These are phyloP conservation scores for Pseudomyrmex cubaensis DNA, from an alignment of 1,140 invertebrate species.

Conservation along the genomic window DNA sequence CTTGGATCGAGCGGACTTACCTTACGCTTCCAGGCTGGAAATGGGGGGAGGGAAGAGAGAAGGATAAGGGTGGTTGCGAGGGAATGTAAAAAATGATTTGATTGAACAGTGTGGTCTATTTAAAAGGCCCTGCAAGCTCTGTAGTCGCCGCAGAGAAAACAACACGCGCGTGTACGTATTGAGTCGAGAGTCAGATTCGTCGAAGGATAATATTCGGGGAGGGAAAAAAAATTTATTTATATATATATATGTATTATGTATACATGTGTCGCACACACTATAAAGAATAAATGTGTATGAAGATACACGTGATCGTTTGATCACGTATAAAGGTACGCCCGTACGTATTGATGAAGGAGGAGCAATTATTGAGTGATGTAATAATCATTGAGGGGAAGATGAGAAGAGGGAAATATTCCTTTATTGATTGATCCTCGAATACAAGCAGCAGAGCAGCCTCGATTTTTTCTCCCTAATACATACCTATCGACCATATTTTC, in stretches of 20 bases:
- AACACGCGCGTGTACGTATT: constrained; percentile 23
- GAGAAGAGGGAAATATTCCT: neutral
- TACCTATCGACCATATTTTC: constrained; percentile 27
- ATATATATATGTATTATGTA: neutral
- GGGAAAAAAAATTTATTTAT: neutral
- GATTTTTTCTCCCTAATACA: neutral
- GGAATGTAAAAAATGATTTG: constrained; percentile 37
- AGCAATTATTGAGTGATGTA: constrained; percentile 6
- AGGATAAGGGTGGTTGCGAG: neutral
- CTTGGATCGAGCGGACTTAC: constrained; percentile 60
- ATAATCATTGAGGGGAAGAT: neutral
- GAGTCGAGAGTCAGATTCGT: constrained; percentile 5
- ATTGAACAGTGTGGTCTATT: constrained; percentile 24
- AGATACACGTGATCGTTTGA: neutral
- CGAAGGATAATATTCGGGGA: neutral
- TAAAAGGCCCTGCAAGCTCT: constrained; percentile 51
- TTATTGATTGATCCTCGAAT: neutral
- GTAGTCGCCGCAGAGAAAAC: constrained; percentile 51
- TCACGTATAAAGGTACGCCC: neutral
- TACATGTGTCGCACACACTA: constrained; percentile 27
- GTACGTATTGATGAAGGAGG: neutral
- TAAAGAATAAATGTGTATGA: constrained; percentile 3
- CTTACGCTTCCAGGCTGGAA: constrained; percentile 61
- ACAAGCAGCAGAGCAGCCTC: neutral
- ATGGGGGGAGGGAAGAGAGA: constrained; percentile 7